Conservation (phyloP, 1,140 invertebrate species). For the Cyclargus thomasi region DNA sequence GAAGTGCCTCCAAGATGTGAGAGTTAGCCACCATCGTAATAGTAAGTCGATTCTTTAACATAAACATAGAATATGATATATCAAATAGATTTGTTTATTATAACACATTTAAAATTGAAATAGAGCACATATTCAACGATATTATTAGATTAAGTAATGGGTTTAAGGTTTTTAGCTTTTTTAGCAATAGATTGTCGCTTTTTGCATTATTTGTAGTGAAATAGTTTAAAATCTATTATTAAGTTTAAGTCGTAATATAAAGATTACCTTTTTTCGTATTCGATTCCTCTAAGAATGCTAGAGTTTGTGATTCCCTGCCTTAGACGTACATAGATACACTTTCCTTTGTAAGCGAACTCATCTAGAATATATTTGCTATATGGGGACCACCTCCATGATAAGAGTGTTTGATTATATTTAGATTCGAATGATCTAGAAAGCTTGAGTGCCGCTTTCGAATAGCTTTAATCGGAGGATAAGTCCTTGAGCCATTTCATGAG, state of each 20-base stretch:
- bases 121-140: conserved; percentile 60
- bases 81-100: conserved; percentile 9
- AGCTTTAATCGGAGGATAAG: conserved; percentile 45
- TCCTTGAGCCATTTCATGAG: conserved; percentile 47
- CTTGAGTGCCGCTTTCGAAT: conserved; percentile 51
- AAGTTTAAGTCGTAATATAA: conserved; percentile 23
- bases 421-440: conserved; percentile 40
- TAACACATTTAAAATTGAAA: conserved; percentile 41
- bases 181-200: conserved; percentile 61
- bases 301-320: conserved; percentile 62
- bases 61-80: conserved; percentile 25
- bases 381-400: conserved; percentile 62
- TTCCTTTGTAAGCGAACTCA: conserved; percentile 37
- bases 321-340: conserved; percentile 51
- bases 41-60: conserved; percentile 30
- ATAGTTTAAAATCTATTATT: conserved; percentile 59
- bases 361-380: conserved; percentile 47
- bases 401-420: conserved; percentile 61
- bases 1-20: conserved; percentile 63
- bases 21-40: conserved; percentile 30
- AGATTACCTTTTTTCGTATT: conserved; percentile 40
- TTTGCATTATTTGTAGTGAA: conserved; percentile 56
- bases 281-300: conserved; percentile 53
- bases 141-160: conserved; percentile 45
- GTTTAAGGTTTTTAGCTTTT: conserved; percentile 55